phyloP scores from a whole-genome alignment of 2,113 vertebrate genomes.

The Rhinogobius similis region DNA sequence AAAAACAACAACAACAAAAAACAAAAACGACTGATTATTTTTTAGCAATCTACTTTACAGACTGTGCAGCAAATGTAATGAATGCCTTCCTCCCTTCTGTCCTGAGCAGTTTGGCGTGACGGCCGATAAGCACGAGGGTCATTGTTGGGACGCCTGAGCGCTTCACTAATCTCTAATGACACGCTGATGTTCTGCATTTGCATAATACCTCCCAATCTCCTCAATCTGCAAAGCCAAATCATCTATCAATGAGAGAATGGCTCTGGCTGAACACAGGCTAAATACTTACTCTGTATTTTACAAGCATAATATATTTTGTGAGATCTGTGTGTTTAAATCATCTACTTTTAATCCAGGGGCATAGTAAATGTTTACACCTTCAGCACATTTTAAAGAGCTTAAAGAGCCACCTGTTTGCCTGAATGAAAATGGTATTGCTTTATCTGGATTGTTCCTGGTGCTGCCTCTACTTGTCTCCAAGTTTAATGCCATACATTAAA shows the following conservation, averaged over 20 bases:
- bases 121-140: conserved; percentile 23
- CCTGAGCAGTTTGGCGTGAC: conserved; percentile 3
- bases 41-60: background rate
- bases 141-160: conserved; percentile 29
- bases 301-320: too few species aligned
- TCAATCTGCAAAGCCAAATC: conserved; percentile 34
- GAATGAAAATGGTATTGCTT: too few species aligned
- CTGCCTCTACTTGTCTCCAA: too few species aligned
- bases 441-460: too few species aligned
- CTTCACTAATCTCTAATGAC: conserved; percentile 34
- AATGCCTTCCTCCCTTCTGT: conserved; percentile 2
- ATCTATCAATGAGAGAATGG: conserved; percentile 44
- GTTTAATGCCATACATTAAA: too few species aligned
- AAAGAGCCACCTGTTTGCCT: too few species aligned
- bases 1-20: background rate
- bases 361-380: too few species aligned
- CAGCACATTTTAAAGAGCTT: too few species aligned
- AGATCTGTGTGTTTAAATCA: too few species aligned
- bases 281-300: conserved; percentile 38
- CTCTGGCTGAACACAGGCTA: conserved; percentile 42
- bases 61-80: too few species aligned
- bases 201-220: conserved; percentile 47
- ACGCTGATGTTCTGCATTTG: conserved; percentile 49
- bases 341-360: too few species aligned
- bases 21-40: background rate